Base-by-base conservation (phyloP, 1,140 invertebrate genomes). In the Drosophila erecta region DNA sequence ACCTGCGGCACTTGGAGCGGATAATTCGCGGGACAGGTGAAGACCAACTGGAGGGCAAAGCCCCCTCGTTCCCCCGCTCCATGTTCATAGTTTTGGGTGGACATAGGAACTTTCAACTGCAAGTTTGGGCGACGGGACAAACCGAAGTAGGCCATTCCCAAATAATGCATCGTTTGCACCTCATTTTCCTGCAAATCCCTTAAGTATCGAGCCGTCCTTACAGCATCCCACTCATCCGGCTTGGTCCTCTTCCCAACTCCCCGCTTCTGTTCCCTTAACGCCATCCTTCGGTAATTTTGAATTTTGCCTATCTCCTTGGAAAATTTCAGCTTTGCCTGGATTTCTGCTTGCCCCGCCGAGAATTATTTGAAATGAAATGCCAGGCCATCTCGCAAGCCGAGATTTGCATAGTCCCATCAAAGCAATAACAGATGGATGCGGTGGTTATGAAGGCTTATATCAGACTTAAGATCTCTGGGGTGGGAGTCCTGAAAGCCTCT, bases 71-170 rank as follows among this genome's bases (percentile, higher is more conserved):
- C 3, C 12, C 66, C 54, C 0, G 69, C 55, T 10, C 67, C 79
- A 7, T 62, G 44, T 8, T 65, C 64, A n/a, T 77, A 87, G 61
- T 87, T 89, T 4, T 60, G 15, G 2, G 79, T 84, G 51, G 79
- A 76, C 43, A 89, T 33, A 0, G 84, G 79, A 30, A 89, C 47
- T 58, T 67, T 84, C 10, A 89, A 3, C 3, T 71, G 57, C 8
- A 89, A 41, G 3, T 47, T 11, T 0, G 84, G 80, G 1, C 24
- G 38, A 0, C 85, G 85, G 8, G 58, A 37, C 8, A 89, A 15
- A 1, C 89, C 84, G 69, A 77, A 7, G 35, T 84, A 89, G 12
- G 84, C 66, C 38, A 79, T 37, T 6, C 84, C 84, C 51, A 89
- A 38, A 14, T 89, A 89, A 24, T 90, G 84, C 67, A 89, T 46